Conservation (phyloP, 1,140 invertebrate species). For the Drosophila varians region DNA sequence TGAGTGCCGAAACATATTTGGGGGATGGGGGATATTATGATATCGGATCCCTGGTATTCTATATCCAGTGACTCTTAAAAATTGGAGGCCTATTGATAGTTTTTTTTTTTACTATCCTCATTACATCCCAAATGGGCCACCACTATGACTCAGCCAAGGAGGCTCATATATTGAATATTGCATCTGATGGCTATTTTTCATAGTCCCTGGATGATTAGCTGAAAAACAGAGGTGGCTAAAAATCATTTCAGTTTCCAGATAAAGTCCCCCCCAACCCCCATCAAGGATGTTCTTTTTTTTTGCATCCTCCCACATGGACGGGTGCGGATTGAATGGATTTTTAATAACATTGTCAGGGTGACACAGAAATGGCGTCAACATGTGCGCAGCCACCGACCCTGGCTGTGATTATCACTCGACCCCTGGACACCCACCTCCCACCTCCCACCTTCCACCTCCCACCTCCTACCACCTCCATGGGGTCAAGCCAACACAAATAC, state of each 20-base stretch:
- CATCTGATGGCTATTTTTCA: slow-evolving; percentile 20
- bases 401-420: slow-evolving; percentile 42
- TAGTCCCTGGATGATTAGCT: slow-evolving; percentile 20
- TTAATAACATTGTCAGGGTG: slow-evolving; percentile 77
- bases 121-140: background rate
- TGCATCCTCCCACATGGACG: slow-evolving; percentile 3
- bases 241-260: slow-evolving; percentile 25
- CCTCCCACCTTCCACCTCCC: background rate
- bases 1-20: slow-evolving; percentile 12
- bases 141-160: background rate
- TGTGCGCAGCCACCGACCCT: slow-evolving; percentile 57
- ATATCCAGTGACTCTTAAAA: background rate
- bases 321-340: slow-evolving; percentile 72
- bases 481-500: slow-evolving; percentile 8
- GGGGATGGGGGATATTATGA: slow-evolving; percentile 2
- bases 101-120: background rate
- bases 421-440: background rate
- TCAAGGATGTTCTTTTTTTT: too few relatives aligned
- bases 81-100: background rate
- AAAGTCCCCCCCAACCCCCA: background rate
- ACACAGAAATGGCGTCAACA: slow-evolving; percentile 65
- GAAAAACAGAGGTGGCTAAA: slow-evolving; percentile 6
- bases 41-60: too few relatives aligned
- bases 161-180: background rate
- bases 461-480: slow-evolving; percentile 6